phyloP scores from a whole-genome alignment of 1,140 invertebrate species.

The Lepidurus apus region DNA sequence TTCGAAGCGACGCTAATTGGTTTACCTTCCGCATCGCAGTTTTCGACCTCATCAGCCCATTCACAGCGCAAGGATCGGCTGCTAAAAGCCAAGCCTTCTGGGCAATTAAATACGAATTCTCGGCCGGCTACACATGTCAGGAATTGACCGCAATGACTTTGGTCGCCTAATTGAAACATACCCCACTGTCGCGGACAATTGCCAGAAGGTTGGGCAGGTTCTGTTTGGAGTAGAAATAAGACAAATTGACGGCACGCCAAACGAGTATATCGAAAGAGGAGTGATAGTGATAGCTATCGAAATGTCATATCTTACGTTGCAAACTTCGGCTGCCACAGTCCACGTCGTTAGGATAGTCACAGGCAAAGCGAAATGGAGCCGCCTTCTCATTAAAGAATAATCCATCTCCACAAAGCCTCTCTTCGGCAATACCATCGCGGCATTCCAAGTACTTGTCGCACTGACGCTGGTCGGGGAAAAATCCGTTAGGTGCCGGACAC shows the following conservation, averaged over 20 bases:
- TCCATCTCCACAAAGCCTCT: constrained; percentile 72
- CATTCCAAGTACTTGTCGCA: constrained; percentile 79
- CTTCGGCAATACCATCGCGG: constrained; percentile 58
- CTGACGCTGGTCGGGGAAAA: constrained; percentile 66
- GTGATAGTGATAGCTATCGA: neutral
- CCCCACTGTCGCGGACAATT: constrained; percentile 46
- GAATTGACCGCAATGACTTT: constrained; percentile 38
- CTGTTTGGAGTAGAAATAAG: constrained; percentile 47
- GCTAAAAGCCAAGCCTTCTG: constrained; percentile 41
- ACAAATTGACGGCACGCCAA: constrained; percentile 2
- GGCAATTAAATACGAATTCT: constrained; percentile 38
- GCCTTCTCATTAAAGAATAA: constrained; percentile 66
- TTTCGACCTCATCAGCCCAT: constrained; percentile 40
- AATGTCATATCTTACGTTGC: constrained; percentile 62
- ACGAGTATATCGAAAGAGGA: neutral
- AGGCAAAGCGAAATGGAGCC: constrained; percentile 65
- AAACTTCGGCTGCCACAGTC: constrained; percentile 67
- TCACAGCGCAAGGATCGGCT: constrained; percentile 38
- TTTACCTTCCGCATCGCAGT: constrained; percentile 40
- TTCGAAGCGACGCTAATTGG: neutral
- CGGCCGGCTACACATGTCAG: constrained; percentile 39
- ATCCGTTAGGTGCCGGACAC: constrained; percentile 68
- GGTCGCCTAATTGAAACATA: constrained; percentile 36
- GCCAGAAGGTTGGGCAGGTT: constrained; percentile 64
- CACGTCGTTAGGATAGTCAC: constrained; percentile 71